Evolutionary conservation across 2,888 invertebrate genomes (phyloP).

Genomic region (Drosophila demipolita): DNA sequence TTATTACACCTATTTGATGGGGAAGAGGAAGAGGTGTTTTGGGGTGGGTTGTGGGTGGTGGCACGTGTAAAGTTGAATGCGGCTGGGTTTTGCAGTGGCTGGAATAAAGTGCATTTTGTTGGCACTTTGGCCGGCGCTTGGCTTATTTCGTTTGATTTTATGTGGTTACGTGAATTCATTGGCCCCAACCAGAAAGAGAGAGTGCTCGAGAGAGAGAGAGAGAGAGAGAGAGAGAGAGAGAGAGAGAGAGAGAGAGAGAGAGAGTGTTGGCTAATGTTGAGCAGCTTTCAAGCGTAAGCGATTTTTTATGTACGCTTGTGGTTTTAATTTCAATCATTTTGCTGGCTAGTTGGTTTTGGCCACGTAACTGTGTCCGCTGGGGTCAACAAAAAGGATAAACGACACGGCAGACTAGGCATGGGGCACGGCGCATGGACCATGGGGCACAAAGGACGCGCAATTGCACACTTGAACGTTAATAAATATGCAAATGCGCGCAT

Average conservation of each 20-base stretch:
- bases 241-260: too few relatives aligned
- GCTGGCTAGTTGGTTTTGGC: conserved; percentile 47
- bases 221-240: too few relatives aligned
- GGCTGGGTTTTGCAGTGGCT: conserved; percentile 31
- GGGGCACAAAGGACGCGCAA: conserved; percentile 22
- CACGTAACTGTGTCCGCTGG: conserved; percentile 23
- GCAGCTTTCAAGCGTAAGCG: conserved; percentile 77
- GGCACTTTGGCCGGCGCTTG: conserved; percentile 71
- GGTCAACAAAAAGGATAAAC: conserved; percentile 5
- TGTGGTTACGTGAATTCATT: conserved; percentile 81
- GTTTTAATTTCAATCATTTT: conserved; percentile 82
- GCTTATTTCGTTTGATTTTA: conserved; percentile 82
- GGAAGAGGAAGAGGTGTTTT: not conserved
- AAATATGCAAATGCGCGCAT: conserved; percentile 69
- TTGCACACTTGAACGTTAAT: conserved; percentile 57
- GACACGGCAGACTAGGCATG: conserved; percentile 6
- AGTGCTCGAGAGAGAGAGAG: too few relatives aligned
- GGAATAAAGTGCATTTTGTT: conserved; percentile 79
- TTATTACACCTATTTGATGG: conserved; percentile 71
- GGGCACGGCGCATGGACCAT: not conserved
- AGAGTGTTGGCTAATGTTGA: not conserved
- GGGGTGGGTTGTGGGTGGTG: conserved; percentile 16
- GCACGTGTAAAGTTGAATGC: conserved; percentile 51
- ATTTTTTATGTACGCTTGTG: conserved; percentile 79
- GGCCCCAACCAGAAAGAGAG: conserved; percentile 16